Conservation (phyloP, 23 tunicate genomes). For the Styela plicata region DNA sequence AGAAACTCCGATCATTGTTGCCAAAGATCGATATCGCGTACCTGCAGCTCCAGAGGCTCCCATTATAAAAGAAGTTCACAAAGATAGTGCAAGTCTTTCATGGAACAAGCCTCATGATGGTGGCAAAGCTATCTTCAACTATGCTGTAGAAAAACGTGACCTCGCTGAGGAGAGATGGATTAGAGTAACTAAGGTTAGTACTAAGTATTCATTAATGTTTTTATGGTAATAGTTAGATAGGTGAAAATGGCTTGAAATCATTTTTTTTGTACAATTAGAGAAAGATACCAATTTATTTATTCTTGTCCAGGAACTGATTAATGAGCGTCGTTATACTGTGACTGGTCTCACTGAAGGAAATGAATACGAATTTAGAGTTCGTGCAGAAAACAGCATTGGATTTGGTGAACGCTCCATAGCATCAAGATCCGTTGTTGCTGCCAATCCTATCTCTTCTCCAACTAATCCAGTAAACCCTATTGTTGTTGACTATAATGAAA, state of each 20-base stretch:
- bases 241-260: background rate
- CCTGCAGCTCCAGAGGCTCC: constrained; percentile 89
- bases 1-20: constrained; percentile 58
- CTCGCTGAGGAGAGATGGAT: constrained; percentile 80
- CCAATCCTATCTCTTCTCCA: constrained; percentile 62
- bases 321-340: constrained; percentile 69
- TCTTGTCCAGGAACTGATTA: constrained; percentile 53
- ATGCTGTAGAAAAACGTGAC: constrained; percentile 90
- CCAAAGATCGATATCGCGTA: constrained; percentile 79
- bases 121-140: constrained; percentile 88
- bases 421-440: constrained; percentile 61
- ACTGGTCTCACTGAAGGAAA: constrained; percentile 73
- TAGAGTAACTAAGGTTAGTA: constrained; percentile 59
- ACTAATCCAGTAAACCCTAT: constrained; percentile 63
- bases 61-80: constrained; percentile 67
- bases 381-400: constrained; percentile 93
- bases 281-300: background rate
- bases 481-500: constrained; percentile 55
- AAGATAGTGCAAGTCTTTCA: constrained; percentile 70
- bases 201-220: background rate
- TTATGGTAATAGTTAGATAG: background rate
- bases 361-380: constrained; percentile 91
- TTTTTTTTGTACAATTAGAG: background rate
- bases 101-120: constrained; percentile 93
- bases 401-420: constrained; percentile 55